Evolutionary conservation across 2,888 invertebrate genomes (phyloP).

Genomic region (Pandemis heparana): DNA sequence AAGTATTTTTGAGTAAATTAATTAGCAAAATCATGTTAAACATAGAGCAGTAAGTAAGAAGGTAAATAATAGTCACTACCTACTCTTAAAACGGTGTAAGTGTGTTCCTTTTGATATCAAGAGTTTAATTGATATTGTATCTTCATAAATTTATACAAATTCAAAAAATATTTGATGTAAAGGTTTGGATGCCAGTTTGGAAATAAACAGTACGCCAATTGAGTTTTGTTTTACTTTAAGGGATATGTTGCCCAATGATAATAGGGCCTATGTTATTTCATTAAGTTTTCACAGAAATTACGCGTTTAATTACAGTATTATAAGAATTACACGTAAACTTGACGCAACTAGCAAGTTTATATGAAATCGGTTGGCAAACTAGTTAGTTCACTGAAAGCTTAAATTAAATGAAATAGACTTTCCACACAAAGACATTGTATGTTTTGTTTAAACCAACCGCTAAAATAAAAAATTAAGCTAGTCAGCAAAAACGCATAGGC

Average conservation of each 20-base stretch:
- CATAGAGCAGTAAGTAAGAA: conserved; percentile 18
- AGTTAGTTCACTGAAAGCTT: no score
- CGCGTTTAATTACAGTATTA: no score
- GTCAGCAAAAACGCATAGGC: no score
- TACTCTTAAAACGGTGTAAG: conserved; percentile 43
- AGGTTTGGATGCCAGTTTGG: conserved; percentile 31
- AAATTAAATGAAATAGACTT: no score
- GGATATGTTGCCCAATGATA: neutral
- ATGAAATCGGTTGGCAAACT: no score
- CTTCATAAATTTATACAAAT: conserved; percentile 37
- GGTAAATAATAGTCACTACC: conserved; percentile 6
- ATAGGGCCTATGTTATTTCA: no score
- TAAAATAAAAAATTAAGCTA: no score
- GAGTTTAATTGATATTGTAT: conserved; percentile 24
- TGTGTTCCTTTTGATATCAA: conserved; percentile 42
- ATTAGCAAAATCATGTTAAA: conserved; percentile 27
- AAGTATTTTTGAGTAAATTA: conserved; percentile 21
- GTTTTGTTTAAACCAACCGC: no score
- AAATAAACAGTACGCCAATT: conserved; percentile 33
- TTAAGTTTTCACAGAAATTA: no score
- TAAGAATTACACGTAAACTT: no score
- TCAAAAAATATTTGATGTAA: conserved; percentile 28
- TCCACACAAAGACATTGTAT: no score
- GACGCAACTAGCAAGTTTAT: no score
- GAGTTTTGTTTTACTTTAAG: conserved; percentile 2